Conservation (phyloP, 2,113 vertebrate genomes). For the Phainopepla nitens region DNA sequence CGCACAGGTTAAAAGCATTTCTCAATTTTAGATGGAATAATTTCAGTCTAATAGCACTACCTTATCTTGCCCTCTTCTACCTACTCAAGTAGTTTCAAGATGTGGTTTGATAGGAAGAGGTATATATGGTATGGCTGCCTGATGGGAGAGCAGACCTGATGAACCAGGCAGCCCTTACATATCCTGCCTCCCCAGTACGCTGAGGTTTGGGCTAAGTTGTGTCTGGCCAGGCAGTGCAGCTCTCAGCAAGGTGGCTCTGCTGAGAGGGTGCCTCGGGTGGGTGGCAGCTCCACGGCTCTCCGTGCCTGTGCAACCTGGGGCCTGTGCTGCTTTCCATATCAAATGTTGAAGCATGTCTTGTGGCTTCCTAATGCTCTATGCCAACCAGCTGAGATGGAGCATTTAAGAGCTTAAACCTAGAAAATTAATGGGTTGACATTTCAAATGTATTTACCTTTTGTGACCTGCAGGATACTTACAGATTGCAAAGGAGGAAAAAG, state of each 20-base stretch:
- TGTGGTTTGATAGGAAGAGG: not conserved
- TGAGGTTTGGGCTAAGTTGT: not conserved
- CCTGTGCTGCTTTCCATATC: not conserved
- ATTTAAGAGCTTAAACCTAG: not conserved
- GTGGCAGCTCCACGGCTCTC: not conserved
- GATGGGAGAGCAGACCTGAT: not conserved
- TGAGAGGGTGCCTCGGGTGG: not conserved
- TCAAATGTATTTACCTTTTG: not conserved
- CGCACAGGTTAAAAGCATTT: not conserved
- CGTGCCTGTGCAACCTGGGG: fast-evolving
- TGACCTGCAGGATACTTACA: not conserved
- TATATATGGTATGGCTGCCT: not conserved
- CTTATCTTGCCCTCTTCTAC: not conserved
- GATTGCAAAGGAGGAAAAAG: not conserved
- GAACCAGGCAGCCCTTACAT: not conserved
- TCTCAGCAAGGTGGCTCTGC: not conserved
- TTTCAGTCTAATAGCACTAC: not conserved
- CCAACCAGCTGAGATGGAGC: not conserved
- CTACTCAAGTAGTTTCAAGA: not conserved
- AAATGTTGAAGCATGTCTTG: not conserved
- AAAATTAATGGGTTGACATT: not conserved
- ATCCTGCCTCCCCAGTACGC: fast-evolving
- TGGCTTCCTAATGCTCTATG: not conserved
- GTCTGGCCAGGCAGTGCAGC: fast-evolving
- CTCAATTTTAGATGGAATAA: not conserved